These are phyloP conservation scores for Cygnus atratus DNA, from an alignment of 2,113 vertebrate species.

Conservation along the genomic window DNA sequence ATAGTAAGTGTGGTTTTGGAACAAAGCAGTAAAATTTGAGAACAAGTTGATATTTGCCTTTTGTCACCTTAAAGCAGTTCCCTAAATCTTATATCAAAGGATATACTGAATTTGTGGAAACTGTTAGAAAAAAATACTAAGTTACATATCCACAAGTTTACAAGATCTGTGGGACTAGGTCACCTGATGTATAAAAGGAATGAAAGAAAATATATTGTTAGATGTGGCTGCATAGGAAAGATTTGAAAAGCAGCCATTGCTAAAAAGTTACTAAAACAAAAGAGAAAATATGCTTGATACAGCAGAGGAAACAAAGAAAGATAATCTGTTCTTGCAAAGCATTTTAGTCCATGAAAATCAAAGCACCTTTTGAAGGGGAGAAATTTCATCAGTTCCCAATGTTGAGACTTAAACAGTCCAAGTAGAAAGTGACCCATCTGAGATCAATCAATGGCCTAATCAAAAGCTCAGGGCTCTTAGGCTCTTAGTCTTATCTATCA, in stretches of 20 bases:
- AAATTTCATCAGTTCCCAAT: not conserved
- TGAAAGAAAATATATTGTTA: not conserved
- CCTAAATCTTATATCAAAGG: not conserved
- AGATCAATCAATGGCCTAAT: not conserved
- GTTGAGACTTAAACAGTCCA: not conserved
- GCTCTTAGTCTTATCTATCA: not conserved
- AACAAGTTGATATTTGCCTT: not conserved
- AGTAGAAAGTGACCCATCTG: not conserved
- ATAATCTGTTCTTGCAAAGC: not conserved
- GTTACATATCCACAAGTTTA: not conserved
- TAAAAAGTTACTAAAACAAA: not conserved
- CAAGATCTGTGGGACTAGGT: not conserved
- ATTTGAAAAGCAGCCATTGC: not conserved
- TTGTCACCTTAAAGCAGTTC: not conserved
- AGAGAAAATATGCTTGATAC: not conserved
- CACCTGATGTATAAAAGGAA: not conserved
- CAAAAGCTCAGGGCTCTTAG: not conserved
- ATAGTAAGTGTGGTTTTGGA: conserved; percentile 35
- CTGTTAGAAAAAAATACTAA: not conserved
- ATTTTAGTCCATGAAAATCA: not conserved
- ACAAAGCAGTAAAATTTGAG: not conserved
- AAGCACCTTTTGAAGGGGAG: not conserved
- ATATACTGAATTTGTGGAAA: not conserved
- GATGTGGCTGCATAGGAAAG: not conserved
- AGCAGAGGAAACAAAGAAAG: not conserved